These are phyloP conservation scores for Doris montereyensis DNA, from an alignment of 2,888 invertebrate species.

Conservation along the genomic window DNA sequence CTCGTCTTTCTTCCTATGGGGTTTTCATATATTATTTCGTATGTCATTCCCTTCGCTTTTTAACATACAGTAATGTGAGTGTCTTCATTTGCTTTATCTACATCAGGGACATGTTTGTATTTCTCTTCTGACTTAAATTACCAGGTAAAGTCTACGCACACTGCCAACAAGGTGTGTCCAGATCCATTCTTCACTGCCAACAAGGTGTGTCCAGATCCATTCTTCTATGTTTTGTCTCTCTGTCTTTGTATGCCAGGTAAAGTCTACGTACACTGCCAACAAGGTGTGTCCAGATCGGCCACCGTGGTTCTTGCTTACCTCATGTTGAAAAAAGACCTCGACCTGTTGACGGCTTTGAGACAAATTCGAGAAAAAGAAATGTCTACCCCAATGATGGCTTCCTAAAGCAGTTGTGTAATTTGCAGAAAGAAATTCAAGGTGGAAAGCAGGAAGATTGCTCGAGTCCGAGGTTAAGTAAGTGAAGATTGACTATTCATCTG, in stretches of 20 bases:
- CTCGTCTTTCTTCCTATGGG: too few species aligned
- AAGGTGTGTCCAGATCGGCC: slow-evolving; percentile 75
- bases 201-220: slow-evolving; percentile 75
- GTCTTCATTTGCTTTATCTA: background rate
- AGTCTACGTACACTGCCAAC: slow-evolving; percentile 75
- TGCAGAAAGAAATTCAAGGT: slow-evolving; percentile 52
- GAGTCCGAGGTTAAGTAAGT: too few species aligned
- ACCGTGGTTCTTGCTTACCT: slow-evolving; percentile 74
- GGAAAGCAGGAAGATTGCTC: too few species aligned
- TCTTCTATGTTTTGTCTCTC: slow-evolving; percentile 52
- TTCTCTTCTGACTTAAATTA: slow-evolving; percentile 26
- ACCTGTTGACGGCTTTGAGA: slow-evolving; percentile 72
- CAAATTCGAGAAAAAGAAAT: slow-evolving; percentile 71
- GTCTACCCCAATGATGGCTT: slow-evolving; percentile 75
- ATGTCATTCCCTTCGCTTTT: background rate
- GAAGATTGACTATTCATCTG: too few species aligned
- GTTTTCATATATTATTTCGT: too few species aligned
- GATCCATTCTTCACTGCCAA: slow-evolving; percentile 76
- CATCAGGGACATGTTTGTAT: background rate
- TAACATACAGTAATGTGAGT: background rate
- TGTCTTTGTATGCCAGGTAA: slow-evolving; percentile 65
- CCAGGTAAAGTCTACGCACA: slow-evolving; percentile 74
- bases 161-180: slow-evolving; percentile 74
- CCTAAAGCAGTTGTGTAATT: slow-evolving; percentile 67
- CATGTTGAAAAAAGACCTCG: slow-evolving; percentile 73